Conservation (phyloP, 2,113 vertebrate genomes). For the Burhinus oedicnemus region DNA sequence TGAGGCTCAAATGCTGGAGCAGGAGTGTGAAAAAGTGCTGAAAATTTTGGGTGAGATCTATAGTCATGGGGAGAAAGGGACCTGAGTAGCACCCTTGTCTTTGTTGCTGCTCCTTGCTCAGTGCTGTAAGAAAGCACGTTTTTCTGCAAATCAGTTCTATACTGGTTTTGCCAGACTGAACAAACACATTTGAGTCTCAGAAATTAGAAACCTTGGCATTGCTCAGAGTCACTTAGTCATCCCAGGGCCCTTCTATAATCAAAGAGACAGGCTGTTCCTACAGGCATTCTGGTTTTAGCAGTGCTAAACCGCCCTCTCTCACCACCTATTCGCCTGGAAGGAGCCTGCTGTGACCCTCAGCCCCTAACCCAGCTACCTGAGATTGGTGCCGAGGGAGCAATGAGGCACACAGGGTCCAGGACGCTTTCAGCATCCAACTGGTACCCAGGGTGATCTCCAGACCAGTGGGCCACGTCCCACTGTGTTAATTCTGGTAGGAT, state of each 20-base stretch:
- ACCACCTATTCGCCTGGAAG: neutral
- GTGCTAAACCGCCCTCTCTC: neutral
- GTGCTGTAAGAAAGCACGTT: neutral
- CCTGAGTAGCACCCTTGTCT: neutral
- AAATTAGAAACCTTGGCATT: neutral
- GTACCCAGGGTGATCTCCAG: neutral
- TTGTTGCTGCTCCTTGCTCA: neutral
- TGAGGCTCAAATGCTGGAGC: neutral
- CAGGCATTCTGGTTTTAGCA: neutral
- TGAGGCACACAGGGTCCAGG: accelerated
- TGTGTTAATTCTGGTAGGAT: neutral
- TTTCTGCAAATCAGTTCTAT: neutral
- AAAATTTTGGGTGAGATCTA: neutral
- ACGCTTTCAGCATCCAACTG: neutral
- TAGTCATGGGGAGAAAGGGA: neutral
- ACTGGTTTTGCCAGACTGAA: neutral
- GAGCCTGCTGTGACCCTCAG: neutral
- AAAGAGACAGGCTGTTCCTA: neutral
- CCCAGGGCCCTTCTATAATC: neutral
- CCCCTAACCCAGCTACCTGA: neutral
- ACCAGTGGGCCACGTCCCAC: neutral
- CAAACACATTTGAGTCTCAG: neutral
- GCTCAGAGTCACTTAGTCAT: neutral
- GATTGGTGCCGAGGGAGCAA: neutral
- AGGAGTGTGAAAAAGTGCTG: neutral